Percentiles rank a stretch among this genome's conserved stretches.
Evolutionary conservation across 2,888 invertebrate genomes (phyloP).

Genomic region (Litoditis marina): DNA sequence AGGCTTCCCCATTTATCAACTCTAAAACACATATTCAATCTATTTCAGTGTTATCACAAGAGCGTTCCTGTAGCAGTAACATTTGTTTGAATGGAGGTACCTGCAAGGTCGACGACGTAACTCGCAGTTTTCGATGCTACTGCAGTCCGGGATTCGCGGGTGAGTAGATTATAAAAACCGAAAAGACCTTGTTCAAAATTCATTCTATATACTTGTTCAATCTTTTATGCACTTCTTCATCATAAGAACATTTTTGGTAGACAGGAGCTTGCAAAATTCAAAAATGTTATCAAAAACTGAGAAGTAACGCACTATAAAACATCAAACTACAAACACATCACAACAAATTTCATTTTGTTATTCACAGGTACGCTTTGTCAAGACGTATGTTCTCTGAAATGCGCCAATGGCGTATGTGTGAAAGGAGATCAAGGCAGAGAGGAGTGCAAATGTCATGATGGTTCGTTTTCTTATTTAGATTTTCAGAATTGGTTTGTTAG

Average conservation of each 20-base stretch:
- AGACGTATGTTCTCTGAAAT: constrained; percentile 33
- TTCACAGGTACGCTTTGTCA: constrained; percentile 45
- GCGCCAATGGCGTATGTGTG: constrained; percentile 34
- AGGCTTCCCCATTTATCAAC: too few species aligned
- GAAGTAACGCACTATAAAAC: neutral
- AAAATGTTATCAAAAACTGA: neutral
- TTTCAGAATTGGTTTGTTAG: too few species aligned
- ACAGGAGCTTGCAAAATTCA: too few species aligned
- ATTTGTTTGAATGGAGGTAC: constrained; percentile 50
- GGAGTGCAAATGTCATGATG: constrained; percentile 33
- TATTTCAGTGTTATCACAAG: constrained; percentile 5
- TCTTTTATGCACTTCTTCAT: neutral
- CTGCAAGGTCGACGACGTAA: constrained; percentile 46
- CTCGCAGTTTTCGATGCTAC: constrained; percentile 42
- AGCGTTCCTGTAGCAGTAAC: constrained; percentile 38
- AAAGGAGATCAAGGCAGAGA: constrained; percentile 33
- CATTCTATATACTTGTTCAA: constrained; percentile 1
- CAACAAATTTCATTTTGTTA: neutral
- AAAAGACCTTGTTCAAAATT: neutral
- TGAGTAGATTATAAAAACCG: neutral
- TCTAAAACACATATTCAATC: too few species aligned
- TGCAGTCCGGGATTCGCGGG: constrained; percentile 47
- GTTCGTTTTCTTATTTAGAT: too few species aligned
- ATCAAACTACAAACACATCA: neutral
- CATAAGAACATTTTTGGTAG: neutral